Conservation (phyloP, 2,888 invertebrate species). For the Scaptomyza tumidula region DNA sequence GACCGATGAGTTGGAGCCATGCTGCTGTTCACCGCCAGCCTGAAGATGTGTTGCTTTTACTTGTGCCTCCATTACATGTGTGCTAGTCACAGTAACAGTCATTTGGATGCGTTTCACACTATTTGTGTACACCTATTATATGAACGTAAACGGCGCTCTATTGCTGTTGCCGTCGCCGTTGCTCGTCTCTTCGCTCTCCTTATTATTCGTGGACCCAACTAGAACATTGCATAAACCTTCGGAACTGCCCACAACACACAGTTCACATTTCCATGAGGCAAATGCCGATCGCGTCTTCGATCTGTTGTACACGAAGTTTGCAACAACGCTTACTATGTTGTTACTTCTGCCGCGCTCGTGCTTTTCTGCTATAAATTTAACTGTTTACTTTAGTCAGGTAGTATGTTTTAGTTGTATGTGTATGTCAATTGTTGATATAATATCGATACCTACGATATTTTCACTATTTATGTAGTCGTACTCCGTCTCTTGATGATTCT, state of each 20-base stretch:
- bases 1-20: constrained; percentile 46
- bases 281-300: constrained; percentile 20
- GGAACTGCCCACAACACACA: constrained; percentile 51
- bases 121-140: constrained; percentile 44
- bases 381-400: constrained; percentile 62
- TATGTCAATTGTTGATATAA: constrained; percentile 59
- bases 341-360: constrained; percentile 22
- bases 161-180: constrained; percentile 19
- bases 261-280: constrained; percentile 60
- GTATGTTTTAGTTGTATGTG: constrained; percentile 53
- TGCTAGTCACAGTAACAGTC: constrained; percentile 80
- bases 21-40: constrained; percentile 56
- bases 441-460: constrained; percentile 50
- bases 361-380: constrained; percentile 52
- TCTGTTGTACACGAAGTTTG: constrained; percentile 22
- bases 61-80: constrained; percentile 82
- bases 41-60: constrained; percentile 77
- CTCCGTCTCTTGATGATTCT: not conserved
- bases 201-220: constrained; percentile 55
- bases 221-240: constrained; percentile 73
- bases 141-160: constrained; percentile 45
- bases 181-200: constrained; percentile 44
- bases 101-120: constrained; percentile 72
- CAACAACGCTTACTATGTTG: constrained; percentile 28
- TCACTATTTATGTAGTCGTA: constrained; percentile 10